phyloP scores from a whole-genome alignment of 2,888 invertebrate species.

The Drosophila infuscata region DNA sequence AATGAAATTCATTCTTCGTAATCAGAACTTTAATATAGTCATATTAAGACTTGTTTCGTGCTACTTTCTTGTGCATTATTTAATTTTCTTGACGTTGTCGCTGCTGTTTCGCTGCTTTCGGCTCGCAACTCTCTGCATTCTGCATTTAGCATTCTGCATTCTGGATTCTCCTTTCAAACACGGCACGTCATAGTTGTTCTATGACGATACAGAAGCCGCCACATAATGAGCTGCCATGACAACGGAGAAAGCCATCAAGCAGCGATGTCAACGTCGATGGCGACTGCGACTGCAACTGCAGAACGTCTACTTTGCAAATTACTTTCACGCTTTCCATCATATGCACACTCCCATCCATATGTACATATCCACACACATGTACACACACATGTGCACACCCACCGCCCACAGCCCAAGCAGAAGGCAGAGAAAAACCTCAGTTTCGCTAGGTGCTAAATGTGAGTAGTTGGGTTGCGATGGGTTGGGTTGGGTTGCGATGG shows the following conservation, averaged over 20 bases:
- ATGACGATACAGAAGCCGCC: conserved; percentile 41
- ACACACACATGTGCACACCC: neutral
- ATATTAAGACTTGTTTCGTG: conserved; percentile 26
- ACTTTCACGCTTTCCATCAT: conserved; percentile 65
- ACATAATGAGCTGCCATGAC: conserved; percentile 73
- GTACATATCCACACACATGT: neutral
- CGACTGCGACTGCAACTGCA: conserved; percentile 35
- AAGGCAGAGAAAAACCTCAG: conserved; percentile 32
- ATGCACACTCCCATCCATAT: conserved; percentile 16
- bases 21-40: conserved; percentile 8
- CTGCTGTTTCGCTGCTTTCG: conserved; percentile 38
- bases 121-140: neutral
- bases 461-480: conserved; percentile 5
- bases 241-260: conserved; percentile 58
- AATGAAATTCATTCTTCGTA: neutral
- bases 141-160: neutral
- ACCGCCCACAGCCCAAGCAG: conserved; percentile 5
- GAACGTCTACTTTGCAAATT: conserved; percentile 75
- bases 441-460: conserved; percentile 49
- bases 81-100: conserved; percentile 36
- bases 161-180: conserved; percentile 7
- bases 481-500: neutral
- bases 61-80: conserved; percentile 42
- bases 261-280: conserved; percentile 20
- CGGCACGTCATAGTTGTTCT: conserved; percentile 26